Evolutionary conservation across 2,888 invertebrate species (phyloP).

Genomic region (Acrobasis consociella): DNA sequence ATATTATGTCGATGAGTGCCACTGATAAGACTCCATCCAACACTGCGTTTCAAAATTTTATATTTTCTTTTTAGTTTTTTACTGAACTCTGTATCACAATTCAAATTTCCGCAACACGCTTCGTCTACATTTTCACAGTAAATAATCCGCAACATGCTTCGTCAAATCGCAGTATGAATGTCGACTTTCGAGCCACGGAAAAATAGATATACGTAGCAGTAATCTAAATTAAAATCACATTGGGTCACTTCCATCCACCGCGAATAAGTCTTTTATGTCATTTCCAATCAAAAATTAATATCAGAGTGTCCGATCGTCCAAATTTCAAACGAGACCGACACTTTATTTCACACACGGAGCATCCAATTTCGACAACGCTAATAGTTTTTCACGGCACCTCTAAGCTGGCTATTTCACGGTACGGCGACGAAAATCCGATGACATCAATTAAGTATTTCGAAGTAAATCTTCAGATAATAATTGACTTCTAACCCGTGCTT

Average conservation of each 20-base stretch:
- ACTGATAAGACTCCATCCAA: too few species aligned
- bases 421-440: not conserved
- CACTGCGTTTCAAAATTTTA: too few species aligned
- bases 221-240: slow-evolving; percentile 14
- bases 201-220: not conserved
- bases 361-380: slow-evolving; percentile 17
- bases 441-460: not conserved
- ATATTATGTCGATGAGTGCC: too few species aligned
- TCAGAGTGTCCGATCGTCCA: slow-evolving; percentile 4
- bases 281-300: slow-evolving; percentile 15
- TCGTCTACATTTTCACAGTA: too few species aligned
- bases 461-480: too few species aligned
- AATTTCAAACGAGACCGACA: slow-evolving; percentile 3
- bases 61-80: too few species aligned
- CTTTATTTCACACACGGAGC: slow-evolving; percentile 20
- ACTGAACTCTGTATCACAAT: too few species aligned
- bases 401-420: slow-evolving; percentile 21
- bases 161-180: too few species aligned
- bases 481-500: too few species aligned
- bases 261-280: slow-evolving; percentile 10
- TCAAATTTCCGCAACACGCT: too few species aligned
- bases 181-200: not conserved
- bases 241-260: not conserved
- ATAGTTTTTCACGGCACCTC: slow-evolving; percentile 20
- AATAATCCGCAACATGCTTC: too few species aligned